phyloP scores from a whole-genome alignment of 2,888 invertebrate genomes.

The Drosophila melanosoma region DNA sequence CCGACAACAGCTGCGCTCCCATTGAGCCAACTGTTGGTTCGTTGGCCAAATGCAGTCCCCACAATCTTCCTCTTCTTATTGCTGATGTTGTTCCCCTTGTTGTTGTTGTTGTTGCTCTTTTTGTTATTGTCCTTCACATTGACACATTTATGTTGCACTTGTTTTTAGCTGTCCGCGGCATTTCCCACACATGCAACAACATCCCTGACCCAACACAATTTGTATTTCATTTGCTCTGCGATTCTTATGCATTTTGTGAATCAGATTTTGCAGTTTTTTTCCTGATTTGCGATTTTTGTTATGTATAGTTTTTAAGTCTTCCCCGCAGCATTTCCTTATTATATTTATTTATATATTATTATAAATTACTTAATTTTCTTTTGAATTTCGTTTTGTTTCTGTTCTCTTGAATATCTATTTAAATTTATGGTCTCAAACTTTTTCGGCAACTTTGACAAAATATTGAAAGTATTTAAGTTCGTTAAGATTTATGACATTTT shows the following conservation, averaged over 20 bases:
- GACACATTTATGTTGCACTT: conserved; percentile 63
- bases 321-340: not conserved
- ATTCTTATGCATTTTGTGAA: not conserved
- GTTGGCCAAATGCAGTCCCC: conserved; percentile 33
- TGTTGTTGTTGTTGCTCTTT: conserved; percentile 7
- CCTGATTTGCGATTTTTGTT: fast-evolving
- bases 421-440: not conserved
- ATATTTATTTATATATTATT: not conserved
- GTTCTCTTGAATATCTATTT: not conserved
- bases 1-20: conserved; percentile 38
- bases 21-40: conserved; percentile 44
- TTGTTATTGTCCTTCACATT: conserved; percentile 65
- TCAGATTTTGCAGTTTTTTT: not conserved
- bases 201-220: conserved; percentile 63
- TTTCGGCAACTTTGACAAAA: not conserved
- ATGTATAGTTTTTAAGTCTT: not conserved
- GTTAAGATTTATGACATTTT: not conserved
- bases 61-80: conserved; percentile 10
- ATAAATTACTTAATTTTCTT: not conserved
- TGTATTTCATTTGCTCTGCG: not conserved
- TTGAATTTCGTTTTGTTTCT: not conserved
- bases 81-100: not conserved
- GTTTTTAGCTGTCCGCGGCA: conserved; percentile 23
- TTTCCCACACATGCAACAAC: conserved; percentile 50
- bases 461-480: not conserved